These are phyloP conservation scores for Leptopilina drosophilae DNA, from an alignment of 2,888 invertebrate genomes.

Conservation along the genomic window DNA sequence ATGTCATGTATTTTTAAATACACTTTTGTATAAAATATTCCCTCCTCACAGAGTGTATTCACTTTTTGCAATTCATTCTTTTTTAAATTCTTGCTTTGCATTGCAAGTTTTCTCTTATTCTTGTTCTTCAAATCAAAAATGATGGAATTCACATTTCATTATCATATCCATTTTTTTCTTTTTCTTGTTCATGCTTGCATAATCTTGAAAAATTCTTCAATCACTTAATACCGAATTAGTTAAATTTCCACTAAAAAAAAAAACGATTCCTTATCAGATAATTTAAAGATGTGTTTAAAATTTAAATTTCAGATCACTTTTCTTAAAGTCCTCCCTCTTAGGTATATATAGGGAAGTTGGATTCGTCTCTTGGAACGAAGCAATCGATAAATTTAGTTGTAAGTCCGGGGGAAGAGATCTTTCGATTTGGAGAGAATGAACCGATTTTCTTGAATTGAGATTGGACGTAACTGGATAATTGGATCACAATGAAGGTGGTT, in stretches of 20 bases:
- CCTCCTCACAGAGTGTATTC: not conserved
- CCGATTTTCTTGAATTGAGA: conserved; percentile 18
- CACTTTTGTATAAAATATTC: conserved; percentile 24
- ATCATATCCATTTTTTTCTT: no score
- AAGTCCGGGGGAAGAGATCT: not conserved
- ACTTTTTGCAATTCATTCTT: no score
- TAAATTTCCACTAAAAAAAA: not conserved
- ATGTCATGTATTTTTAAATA: conserved; percentile 30
- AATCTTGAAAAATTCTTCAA: no score
- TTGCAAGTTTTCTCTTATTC: not conserved
- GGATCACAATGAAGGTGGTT: conserved; percentile 34
- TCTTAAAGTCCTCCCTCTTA: conserved; percentile 24
- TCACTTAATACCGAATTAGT: no score
- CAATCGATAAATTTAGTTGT: conserved; percentile 37
- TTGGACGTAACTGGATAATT: conserved; percentile 33
- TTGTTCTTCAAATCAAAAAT: not conserved
- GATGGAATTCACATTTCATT: not conserved
- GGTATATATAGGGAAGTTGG: not conserved
- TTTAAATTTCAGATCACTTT: conserved; percentile 2
- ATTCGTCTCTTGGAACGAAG: conserved; percentile 14
- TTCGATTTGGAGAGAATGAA: conserved; percentile 23
- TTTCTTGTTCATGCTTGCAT: no score
- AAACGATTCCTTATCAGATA: no score
- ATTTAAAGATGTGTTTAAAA: no score
- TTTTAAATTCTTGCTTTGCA: conserved; percentile 5